Evolutionary conservation across 2,113 vertebrate species (phyloP), one percentile per base, ranked within the genome.

Genomic region (Megaptera novaeangliae): DNA sequence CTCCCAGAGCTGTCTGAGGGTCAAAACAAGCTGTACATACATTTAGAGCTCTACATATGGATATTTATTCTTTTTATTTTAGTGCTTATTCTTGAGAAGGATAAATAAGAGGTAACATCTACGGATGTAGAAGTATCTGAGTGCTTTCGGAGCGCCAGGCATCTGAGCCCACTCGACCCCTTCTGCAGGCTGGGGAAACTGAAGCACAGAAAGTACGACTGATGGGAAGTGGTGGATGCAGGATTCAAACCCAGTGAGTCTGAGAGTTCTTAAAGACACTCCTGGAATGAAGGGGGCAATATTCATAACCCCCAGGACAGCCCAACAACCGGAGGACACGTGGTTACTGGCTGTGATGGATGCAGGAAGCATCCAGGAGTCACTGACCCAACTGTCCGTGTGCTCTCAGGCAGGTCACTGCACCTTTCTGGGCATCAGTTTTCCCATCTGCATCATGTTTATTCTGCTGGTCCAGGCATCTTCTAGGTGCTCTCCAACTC

Each of bases 341-440:
- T 0, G 5, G 34, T 20, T 57, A 41, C n/a, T 0, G 0, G 39
- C 55, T 41, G 25, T 25, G 5, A 0, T 2, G 21, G 4, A 8
- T 1, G 3, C 11, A 72, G 80, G 68, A 72, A 72, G 92, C 78
- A 10, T 46, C 20, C 69, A 17, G 63, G n/a, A 89, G 41, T 18
- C 66, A 20, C 63, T 46, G 63, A 72, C 41, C 41, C 15, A 27
- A 21, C 81, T 1, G 23, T 12, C 44, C 0, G 1, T 1, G 49
- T 3, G 11, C 31, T 29, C 31, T 55, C 55, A 4, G n/a, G 49
- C 1, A 2, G 39, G 31, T 5, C n/a, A 1, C 17, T 0, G 12
- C n/a, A 55, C n/a, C 87, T 41, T 29, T 2, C 61, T 7, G 8
- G 52, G n/a, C 5, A 0, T 57, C 49, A 41, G 81, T 49, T 66